A percentile compares a stretch with the other conserved stretches of the same genome.
Evolutionary conservation across 2,113 vertebrate genomes (phyloP).

Genomic region (Rhipidura dahli): DNA sequence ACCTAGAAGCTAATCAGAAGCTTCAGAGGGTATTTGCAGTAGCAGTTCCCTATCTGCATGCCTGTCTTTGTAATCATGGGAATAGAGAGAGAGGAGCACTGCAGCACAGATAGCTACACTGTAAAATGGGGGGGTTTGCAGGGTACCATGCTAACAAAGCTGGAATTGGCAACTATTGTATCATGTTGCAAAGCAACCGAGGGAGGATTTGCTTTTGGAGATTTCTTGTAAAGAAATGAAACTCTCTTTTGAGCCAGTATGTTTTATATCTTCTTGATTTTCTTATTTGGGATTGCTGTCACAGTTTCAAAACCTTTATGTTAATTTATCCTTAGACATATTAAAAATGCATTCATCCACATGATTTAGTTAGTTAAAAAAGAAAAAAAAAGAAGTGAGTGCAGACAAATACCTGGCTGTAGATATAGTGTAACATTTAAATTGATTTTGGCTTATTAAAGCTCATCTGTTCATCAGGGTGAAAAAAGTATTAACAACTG

Average conservation of each 20-base stretch:
- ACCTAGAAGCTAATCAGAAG: neutral
- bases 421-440: neutral
- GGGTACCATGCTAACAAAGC: neutral
- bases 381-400: neutral
- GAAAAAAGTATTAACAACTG: neutral
- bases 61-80: neutral
- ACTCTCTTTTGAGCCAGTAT: neutral
- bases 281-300: neutral
- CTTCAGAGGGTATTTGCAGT: neutral
- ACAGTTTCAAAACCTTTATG: neutral
- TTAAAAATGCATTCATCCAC: neutral
- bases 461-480: neutral
- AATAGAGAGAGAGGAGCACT: neutral
- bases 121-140: neutral
- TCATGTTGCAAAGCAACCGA: neutral
- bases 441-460: neutral
- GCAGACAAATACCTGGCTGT: neutral
- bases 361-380: neutral
- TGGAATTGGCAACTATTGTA: neutral
- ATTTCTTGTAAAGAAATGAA: neutral
- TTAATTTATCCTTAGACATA: neutral
- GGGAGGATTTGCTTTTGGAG: neutral
- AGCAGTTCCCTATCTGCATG: neutral
- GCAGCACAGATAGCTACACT: neutral
- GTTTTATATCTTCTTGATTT: neutral